Evolutionary conservation across 2,797 vertebrate genomes (phyloP).

Genomic region (Craterocephalus amniculus): DNA sequence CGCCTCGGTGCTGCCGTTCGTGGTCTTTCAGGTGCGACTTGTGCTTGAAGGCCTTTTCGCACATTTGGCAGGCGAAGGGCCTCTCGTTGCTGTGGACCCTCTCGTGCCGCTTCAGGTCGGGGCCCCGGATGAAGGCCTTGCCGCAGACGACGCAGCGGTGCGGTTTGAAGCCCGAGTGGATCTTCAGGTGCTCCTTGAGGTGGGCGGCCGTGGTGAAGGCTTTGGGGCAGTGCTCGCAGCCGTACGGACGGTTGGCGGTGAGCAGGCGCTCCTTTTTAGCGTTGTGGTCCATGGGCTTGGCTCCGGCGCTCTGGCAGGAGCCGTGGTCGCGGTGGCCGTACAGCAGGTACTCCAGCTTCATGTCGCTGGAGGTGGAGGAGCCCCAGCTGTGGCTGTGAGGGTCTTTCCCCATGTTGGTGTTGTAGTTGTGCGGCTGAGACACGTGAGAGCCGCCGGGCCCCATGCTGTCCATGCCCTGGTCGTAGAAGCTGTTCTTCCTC

Average conservation of each 20-base stretch:
- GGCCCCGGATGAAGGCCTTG: slow-evolving; percentile 96
- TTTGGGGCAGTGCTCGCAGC: slow-evolving; percentile 98
- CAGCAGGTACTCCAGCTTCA: slow-evolving; percentile 96
- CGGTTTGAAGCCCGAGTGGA: slow-evolving; percentile 97
- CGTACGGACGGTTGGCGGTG: slow-evolving; percentile 94
- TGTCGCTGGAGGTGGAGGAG: slow-evolving; percentile 87
- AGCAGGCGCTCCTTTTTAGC: slow-evolving; percentile 96
- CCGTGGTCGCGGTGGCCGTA: slow-evolving; percentile 95
- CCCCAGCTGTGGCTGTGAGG: slow-evolving; percentile 94
- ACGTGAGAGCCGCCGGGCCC: slow-evolving; percentile 91
- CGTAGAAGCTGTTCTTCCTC: slow-evolving; percentile 94
- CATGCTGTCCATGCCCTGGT: slow-evolving; percentile 93
- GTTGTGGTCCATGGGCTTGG: slow-evolving; percentile 89
- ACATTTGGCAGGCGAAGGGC: slow-evolving; percentile 97
- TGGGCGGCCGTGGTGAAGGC: slow-evolving; percentile 98
- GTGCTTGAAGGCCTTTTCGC: slow-evolving; percentile 99
- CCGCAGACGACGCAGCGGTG: slow-evolving; percentile 97
- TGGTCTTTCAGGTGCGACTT: slow-evolving; percentile 99
- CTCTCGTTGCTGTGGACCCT: slow-evolving; percentile 97
- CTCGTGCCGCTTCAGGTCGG: slow-evolving; percentile 97
- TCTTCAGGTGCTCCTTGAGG: slow-evolving; percentile 98
- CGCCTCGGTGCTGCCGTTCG: slow-evolving; percentile 94
- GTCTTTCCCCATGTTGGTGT: slow-evolving; percentile 92
- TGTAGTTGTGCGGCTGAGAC: slow-evolving; percentile 89
- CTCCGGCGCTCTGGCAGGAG: slow-evolving; percentile 88